Percentiles rank a stretch among this genome's conserved stretches.
These are phyloP conservation scores for Daphoenositta chrysoptera DNA, from an alignment of 2,113 vertebrate genomes.

Conservation along the genomic window DNA sequence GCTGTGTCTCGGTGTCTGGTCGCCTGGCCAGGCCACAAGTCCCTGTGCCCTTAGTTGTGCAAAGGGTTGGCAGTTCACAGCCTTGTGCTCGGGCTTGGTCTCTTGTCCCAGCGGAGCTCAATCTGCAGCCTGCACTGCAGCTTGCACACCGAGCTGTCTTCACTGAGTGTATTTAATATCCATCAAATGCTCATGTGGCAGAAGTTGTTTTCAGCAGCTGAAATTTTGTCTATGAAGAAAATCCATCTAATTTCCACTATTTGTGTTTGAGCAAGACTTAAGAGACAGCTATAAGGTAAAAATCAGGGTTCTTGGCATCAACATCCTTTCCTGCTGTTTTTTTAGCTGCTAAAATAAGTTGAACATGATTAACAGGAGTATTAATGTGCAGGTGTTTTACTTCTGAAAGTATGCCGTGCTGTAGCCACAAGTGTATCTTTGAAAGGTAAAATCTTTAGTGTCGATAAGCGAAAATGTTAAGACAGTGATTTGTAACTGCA, in stretches of 20 bases:
- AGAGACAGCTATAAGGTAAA: not conserved
- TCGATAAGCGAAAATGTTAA: not conserved
- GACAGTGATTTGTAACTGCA: not conserved
- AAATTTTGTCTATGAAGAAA: not conserved
- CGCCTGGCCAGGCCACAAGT: not conserved
- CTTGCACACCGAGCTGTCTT: not conserved
- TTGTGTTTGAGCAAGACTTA: not conserved
- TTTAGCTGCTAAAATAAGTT: not conserved
- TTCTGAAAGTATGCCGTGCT: not conserved
- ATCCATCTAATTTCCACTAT: not conserved
- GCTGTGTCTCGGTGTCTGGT: accelerated
- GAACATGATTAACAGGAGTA: not conserved
- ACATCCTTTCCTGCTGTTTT: not conserved
- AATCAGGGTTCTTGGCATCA: not conserved
- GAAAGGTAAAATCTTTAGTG: not conserved
- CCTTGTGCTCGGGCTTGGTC: accelerated
- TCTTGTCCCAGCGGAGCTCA: not conserved
- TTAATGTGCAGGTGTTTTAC: not conserved
- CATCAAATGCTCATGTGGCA: not conserved
- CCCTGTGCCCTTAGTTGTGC: not conserved
- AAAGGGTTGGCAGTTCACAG: accelerated
- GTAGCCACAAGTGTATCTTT: not conserved
- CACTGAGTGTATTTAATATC: not conserved
- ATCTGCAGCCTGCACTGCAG: not conserved
- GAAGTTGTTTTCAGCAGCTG: not conserved